phyloP scores from a whole-genome alignment of 2,888 invertebrate genomes.

The Patella caerulea region DNA sequence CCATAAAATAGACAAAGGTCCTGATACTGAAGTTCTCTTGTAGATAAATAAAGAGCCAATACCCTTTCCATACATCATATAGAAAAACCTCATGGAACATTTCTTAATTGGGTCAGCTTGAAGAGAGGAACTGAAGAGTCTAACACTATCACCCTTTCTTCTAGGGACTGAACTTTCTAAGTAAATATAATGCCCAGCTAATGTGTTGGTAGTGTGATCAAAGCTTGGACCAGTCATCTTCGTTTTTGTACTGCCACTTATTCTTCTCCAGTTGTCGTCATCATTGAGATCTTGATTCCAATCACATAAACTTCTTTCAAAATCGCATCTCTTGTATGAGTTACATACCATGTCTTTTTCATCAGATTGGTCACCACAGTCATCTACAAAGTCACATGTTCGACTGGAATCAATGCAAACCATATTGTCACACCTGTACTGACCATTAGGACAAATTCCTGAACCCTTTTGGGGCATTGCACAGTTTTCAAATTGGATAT shows the following conservation, averaged over 20 bases:
- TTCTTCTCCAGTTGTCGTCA: slow-evolving; percentile 66
- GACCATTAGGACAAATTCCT: slow-evolving; percentile 16
- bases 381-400: slow-evolving; percentile 64
- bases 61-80: slow-evolving; percentile 64
- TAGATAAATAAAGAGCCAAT: slow-evolving; percentile 59
- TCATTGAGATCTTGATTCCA: slow-evolving; percentile 62
- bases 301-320: slow-evolving; percentile 58
- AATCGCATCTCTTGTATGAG: slow-evolving; percentile 49
- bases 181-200: slow-evolving; percentile 58
- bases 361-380: slow-evolving; percentile 66
- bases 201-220: slow-evolving; percentile 63
- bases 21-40: slow-evolving; percentile 47
- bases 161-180: slow-evolving; percentile 58
- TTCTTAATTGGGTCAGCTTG: slow-evolving; percentile 3
- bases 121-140: slow-evolving; percentile 63
- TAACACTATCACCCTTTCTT: slow-evolving; percentile 53
- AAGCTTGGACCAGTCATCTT: slow-evolving; percentile 61
- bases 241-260: slow-evolving; percentile 55
- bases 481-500: slow-evolving; percentile 58
- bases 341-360: slow-evolving; percentile 45
- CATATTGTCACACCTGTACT: slow-evolving; percentile 48
- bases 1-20: slow-evolving; percentile 36
- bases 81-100: slow-evolving; percentile 61
- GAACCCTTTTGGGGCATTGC: slow-evolving; percentile 40
- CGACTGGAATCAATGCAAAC: slow-evolving; percentile 48